These are phyloP conservation scores for Struthidea cinerea DNA, from an alignment of 2,113 vertebrate species.

Conservation along the genomic window DNA sequence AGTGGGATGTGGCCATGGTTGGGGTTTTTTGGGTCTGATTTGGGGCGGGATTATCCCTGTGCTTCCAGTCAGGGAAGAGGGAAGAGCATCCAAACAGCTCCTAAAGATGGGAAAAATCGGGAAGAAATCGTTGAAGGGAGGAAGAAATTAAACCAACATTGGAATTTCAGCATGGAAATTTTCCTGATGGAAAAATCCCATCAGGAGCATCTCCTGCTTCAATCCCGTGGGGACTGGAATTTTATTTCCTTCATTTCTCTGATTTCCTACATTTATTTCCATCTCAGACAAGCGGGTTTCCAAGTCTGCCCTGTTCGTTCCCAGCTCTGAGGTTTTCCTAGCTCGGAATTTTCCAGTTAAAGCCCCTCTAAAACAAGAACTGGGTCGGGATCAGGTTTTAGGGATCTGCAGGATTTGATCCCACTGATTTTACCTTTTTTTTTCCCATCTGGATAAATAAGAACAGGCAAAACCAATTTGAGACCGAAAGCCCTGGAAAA, in stretches of 20 bases:
- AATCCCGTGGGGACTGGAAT: accelerated
- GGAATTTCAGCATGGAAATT: not conserved
- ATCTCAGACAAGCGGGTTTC: not conserved
- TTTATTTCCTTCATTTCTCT: not conserved
- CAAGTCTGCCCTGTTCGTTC: not conserved
- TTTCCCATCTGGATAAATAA: not conserved
- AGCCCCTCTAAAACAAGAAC: not conserved
- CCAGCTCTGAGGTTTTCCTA: not conserved
- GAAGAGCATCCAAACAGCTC: not conserved
- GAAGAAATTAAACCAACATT: not conserved
- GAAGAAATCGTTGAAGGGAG: not conserved
- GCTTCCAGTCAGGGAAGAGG: not conserved
- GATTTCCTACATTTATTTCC: not conserved
- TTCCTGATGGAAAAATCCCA: not conserved
- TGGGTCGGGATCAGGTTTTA: not conserved
- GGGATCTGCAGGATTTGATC: not conserved
- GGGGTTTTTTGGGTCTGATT: not conserved
- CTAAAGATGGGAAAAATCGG: not conserved
- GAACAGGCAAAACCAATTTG: not conserved
- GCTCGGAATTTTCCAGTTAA: not conserved
- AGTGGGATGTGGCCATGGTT: not conserved
- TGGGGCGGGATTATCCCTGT: not conserved
- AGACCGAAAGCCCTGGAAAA: not conserved
- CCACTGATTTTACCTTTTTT: not conserved
- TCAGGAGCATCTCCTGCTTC: not conserved